A percentile compares a stretch with the other conserved stretches of the same genome.
These are phyloP conservation scores for Melanostoma mellinum DNA, from an alignment of 2,888 invertebrate species.

Conservation along the genomic window DNA sequence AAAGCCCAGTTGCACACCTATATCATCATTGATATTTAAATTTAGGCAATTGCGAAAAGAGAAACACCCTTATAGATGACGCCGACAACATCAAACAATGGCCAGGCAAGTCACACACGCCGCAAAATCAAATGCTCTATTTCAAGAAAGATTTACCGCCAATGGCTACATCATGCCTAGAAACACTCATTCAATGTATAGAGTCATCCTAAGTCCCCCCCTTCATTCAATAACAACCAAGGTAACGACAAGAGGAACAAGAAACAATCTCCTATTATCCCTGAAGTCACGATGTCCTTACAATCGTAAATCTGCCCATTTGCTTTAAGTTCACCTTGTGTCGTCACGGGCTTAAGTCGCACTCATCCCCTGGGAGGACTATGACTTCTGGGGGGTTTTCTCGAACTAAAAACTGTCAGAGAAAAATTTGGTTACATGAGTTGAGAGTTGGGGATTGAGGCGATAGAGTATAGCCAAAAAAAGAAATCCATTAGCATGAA, in stretches of 20 bases:
- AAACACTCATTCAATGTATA: conserved; percentile 58
- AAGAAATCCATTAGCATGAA: conserved; percentile 70
- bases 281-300: conserved; percentile 57
- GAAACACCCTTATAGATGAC: neutral
- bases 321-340: conserved; percentile 55
- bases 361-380: conserved; percentile 43
- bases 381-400: conserved; percentile 17
- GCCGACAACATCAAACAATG: neutral
- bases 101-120: neutral
- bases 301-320: conserved; percentile 59
- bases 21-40: conserved; percentile 65
- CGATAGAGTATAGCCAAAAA: conserved; percentile 48
- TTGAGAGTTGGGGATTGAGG: conserved; percentile 1
- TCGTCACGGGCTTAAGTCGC: conserved; percentile 44
- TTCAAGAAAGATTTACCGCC: conserved; percentile 33
- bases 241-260: conserved; percentile 61
- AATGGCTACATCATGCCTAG: conserved; percentile 45
- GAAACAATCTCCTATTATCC: conserved; percentile 68
- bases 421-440: conserved; percentile 37
- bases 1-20: conserved; percentile 16
- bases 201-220: neutral
- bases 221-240: neutral
- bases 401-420: conserved; percentile 36
- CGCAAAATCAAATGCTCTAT: conserved; percentile 46
- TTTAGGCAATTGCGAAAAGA: conserved; percentile 57